Percentiles rank a stretch among this genome's conserved stretches.
Conservation (phyloP, 2,113 vertebrate species). For the Pagrus major region DNA sequence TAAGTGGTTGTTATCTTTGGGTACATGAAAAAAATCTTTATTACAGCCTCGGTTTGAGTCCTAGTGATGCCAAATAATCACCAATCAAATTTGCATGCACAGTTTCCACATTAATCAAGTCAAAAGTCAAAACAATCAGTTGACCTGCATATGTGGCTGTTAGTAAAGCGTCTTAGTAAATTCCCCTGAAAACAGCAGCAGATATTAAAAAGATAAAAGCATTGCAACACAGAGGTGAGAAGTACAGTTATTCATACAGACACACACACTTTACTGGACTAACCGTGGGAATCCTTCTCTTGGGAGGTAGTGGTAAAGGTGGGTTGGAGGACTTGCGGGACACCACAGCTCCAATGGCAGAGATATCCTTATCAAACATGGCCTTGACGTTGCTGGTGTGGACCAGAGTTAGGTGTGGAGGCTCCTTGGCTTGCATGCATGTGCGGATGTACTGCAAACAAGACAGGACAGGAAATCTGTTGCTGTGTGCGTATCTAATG, state of each 20-base stretch:
- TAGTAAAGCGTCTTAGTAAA: not conserved
- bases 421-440: slow-evolving; percentile 90
- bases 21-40: not conserved
- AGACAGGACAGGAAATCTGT: not conserved
- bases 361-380: slow-evolving; percentile 95
- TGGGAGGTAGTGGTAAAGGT: slow-evolving; percentile 95
- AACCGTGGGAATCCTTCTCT: slow-evolving; percentile 90
- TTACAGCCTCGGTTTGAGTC: not conserved
- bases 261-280: slow-evolving; percentile 67
- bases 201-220: not conserved
- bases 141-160: not conserved
- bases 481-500: not conserved
- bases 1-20: slow-evolving; percentile 2
- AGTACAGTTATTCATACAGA: not conserved
- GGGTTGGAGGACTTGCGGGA: slow-evolving; percentile 89
- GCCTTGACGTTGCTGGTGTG: slow-evolving; percentile 89
- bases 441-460: slow-evolving; percentile 89
- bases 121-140: not conserved
- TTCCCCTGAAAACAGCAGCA: not conserved
- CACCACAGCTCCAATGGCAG: slow-evolving; percentile 90
- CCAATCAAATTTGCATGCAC: not conserved
- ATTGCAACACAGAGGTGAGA: slow-evolving; percentile 1
- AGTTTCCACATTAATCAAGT: no score
- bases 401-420: slow-evolving; percentile 93
- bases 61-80: not conserved